Base-by-base conservation (phyloP, 2,113 vertebrate genomes). In the Solenodon paradoxus region DNA sequence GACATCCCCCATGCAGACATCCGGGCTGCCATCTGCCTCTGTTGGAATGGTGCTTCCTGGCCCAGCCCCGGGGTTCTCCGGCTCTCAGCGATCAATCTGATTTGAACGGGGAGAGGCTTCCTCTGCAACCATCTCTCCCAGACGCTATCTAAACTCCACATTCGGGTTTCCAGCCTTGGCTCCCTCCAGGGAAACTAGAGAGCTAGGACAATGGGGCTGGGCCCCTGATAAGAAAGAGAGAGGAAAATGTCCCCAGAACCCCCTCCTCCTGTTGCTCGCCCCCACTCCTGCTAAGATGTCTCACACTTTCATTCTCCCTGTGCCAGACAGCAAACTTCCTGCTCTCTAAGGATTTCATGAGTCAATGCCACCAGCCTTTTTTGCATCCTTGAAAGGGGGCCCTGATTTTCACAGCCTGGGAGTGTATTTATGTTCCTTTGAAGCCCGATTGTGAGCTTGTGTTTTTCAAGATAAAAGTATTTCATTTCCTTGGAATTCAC, bases 391-490 rank as follows among this genome's bases (percentile, higher is more conserved):
- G 91, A 93, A 83, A 95, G 78, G 28, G n/a, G 32, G 83, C 40
- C 72, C 90, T 55, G 77, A 55, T 72, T 96, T 97, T 94, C 95
- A 96, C 32, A 97, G 96, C 92, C 95, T 55, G 66, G 64, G 12
- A 2, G 57, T 86, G 78, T 91, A 96, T 97, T 96, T 97, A 79
- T 83, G 61, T 86, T 71, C 69, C 85, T 96, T 96, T 95, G 96
- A 97, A 97, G 95, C 71, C 79, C 17, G 32, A 91, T 88, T 77
- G 59, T 88, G 95, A 91, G 94, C 93, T 93, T 53, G 45, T 88
- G 92, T 96, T 97, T 96, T 95, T 95, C 91, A 90, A 96, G 97
- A 98, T 98, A 97, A 98, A 97, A 57, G 92, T 95, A 98, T 98
- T 96, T 97, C 79, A 92, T 88, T 95, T 95, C 95, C 87, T 95